Conservation (phyloP, 2,888 invertebrate species). For the Tricholauxania praeusta region DNA sequence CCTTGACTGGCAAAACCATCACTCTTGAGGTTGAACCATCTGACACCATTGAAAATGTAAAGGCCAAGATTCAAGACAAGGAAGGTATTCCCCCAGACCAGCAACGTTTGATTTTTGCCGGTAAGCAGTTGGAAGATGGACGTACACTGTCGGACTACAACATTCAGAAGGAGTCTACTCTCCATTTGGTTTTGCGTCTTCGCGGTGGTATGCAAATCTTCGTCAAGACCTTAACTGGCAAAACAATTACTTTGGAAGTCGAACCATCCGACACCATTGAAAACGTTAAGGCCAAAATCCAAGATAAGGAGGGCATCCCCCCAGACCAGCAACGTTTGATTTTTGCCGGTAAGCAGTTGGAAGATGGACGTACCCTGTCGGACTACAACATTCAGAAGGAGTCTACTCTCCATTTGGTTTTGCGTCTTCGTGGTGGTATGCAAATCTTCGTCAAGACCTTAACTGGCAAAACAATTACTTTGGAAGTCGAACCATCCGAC, state of each 20-base stretch:
- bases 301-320: constrained; percentile 50
- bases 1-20: constrained; percentile 54
- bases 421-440: constrained; percentile 50
- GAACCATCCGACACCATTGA: constrained; percentile 53
- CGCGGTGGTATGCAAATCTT: constrained; percentile 36
- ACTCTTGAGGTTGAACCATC: constrained; percentile 34
- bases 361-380: constrained; percentile 48
- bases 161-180: constrained; percentile 33
- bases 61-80: constrained; percentile 35
- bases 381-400: constrained; percentile 51
- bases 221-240: constrained; percentile 32
- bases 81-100: constrained; percentile 35
- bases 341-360: constrained; percentile 49
- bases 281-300: constrained; percentile 50
- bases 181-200: constrained; percentile 27
- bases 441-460: constrained; percentile 49
- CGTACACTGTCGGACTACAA: constrained; percentile 32
- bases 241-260: constrained; percentile 55
- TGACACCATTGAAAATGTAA: constrained; percentile 35
- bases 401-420: constrained; percentile 48
- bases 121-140: constrained; percentile 34
- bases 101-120: constrained; percentile 34
- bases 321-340: constrained; percentile 51
- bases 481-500: constrained; percentile 49
- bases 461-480: constrained; percentile 49